Evolutionary conservation across 2,113 vertebrate species (phyloP), one percentile per base, ranked within the genome.

Genomic region (Calyptommatus sinebrachiatus): DNA sequence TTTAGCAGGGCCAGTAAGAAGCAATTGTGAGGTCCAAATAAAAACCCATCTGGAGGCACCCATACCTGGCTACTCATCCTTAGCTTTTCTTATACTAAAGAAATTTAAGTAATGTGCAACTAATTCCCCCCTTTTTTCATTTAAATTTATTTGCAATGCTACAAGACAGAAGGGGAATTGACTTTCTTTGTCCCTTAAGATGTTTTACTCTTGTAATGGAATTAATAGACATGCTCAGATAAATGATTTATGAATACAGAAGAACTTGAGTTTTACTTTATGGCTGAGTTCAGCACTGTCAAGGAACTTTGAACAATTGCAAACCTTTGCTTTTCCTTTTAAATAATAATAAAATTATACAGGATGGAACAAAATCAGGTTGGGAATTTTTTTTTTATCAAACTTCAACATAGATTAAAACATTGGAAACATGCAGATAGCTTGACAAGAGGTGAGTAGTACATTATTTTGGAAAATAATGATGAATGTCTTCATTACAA

Each of bases 211-310:
- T 76, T 86, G 8, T 88, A 88, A 88, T 66, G 5, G 63, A 90
- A 90, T 91, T 90, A 88, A 92, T 72, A 88, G 85, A 85, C 83
- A 50, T 80, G 84, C 78, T 61, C 82, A 83, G 88, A 86, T 87
- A 12, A 86, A 78, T 87, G 66, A 84, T 81, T 90, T 35, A 83
- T 26, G 69, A 79, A 24, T 82, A 73, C 31, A 80, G 1, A 26
- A 78, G 61, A 14, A 77, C 71, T 77, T 80, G 62, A 84, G 84
- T 57, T 90, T 86, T 73, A 9, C 45, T 86, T 79, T 76, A 71
- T 57, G 73, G 6, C 83, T 77, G 18, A 80, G n/a, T 71, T 75
- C 84, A 85, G 5, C 67, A 53, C 6, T 81, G 67, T 76, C 26
- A 70, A 78, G 63, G 0, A 86, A 50, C 28, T 67, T 80, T 24